Evolutionary conservation across 2,888 invertebrate genomes (phyloP).

Genomic region (Agonopterix subpropinquella): DNA sequence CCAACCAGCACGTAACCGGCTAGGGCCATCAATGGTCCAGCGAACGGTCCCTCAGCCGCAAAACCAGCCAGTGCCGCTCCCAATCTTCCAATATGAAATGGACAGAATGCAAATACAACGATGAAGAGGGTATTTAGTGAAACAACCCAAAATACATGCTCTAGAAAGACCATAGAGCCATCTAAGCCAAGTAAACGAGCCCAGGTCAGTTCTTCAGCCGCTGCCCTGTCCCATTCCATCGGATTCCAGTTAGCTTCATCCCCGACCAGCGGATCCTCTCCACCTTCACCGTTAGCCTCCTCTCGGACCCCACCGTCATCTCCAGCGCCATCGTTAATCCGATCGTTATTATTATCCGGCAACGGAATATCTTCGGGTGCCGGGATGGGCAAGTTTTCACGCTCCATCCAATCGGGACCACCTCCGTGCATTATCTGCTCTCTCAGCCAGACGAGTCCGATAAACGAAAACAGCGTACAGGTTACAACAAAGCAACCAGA

Average conservation of each 20-base stretch:
- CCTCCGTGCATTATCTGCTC: conserved; percentile 99
- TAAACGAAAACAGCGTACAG: conserved; percentile 96
- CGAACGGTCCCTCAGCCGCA: conserved; percentile 85
- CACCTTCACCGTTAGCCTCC: conserved; percentile 51
- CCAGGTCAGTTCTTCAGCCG: conserved; percentile 99
- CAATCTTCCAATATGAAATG: conserved; percentile 95
- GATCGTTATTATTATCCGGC: conserved; percentile 69
- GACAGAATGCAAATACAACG: conserved; percentile 96
- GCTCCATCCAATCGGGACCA: conserved; percentile 96
- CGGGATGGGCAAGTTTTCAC: conserved; percentile 76
- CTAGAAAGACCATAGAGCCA: conserved; percentile 96
- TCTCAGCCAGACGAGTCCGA: conserved; percentile 96
- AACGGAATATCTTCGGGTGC: conserved; percentile 62
- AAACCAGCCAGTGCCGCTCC: conserved; percentile 80
- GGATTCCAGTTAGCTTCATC: conserved; percentile 97
- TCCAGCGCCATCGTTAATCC: conserved; percentile 49
- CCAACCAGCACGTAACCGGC: conserved; percentile 96
- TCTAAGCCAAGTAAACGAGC: conserved; percentile 96
- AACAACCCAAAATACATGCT: conserved; percentile 99
- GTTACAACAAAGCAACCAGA: conserved; percentile 98
- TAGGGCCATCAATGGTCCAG: conserved; percentile 93
- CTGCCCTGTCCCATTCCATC: conserved; percentile 98
- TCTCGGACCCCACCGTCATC: conserved; percentile 49
- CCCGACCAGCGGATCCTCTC: conserved; percentile 76
- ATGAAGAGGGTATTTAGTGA: conserved; percentile 98